phyloP scores from a whole-genome alignment of 1,140 invertebrate genomes.

The Camponotus pennsylvanicus region DNA sequence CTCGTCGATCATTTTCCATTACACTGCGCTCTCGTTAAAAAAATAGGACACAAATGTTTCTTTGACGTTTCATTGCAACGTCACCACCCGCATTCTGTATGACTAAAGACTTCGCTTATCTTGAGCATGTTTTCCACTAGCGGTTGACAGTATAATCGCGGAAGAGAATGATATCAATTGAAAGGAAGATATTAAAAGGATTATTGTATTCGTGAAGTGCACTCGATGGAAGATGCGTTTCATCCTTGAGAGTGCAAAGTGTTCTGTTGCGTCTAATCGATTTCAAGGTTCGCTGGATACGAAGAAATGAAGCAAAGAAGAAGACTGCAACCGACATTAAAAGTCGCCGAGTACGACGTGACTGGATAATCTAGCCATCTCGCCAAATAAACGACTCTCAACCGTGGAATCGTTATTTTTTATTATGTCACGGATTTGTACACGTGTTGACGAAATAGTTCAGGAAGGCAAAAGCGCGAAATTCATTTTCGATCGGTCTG shows the following conservation, averaged over 20 bases:
- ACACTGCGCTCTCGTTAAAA: neutral
- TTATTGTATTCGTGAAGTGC: constrained; percentile 18
- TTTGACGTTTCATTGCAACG: neutral
- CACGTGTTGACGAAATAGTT: constrained; percentile 13
- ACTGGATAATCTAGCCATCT: constrained; percentile 72
- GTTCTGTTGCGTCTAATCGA: constrained; percentile 68
- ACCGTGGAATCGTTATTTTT: constrained; percentile 72
- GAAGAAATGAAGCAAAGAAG: constrained; percentile 7
- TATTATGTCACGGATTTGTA: constrained; percentile 66
- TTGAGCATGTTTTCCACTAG: neutral
- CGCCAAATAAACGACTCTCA: constrained; percentile 70
- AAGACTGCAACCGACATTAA: constrained; percentile 67
- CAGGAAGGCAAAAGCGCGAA: constrained; percentile 43
- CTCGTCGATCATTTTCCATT: constrained; percentile 9
- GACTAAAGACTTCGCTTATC: constrained; percentile 14
- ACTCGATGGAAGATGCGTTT: constrained; percentile 34
- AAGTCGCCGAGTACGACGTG: constrained; percentile 65
- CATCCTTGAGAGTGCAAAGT: neutral
- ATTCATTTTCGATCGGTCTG: constrained; percentile 38
- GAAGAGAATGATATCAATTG: neutral
- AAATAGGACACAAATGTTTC: neutral
- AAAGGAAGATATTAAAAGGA: neutral
- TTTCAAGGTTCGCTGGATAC: constrained; percentile 39
- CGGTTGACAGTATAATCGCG: constrained; percentile 27
- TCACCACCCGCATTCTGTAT: neutral